Evolutionary conservation across 1,140 invertebrate species (phyloP).

Genomic region (Brachionus rotundiformis): DNA sequence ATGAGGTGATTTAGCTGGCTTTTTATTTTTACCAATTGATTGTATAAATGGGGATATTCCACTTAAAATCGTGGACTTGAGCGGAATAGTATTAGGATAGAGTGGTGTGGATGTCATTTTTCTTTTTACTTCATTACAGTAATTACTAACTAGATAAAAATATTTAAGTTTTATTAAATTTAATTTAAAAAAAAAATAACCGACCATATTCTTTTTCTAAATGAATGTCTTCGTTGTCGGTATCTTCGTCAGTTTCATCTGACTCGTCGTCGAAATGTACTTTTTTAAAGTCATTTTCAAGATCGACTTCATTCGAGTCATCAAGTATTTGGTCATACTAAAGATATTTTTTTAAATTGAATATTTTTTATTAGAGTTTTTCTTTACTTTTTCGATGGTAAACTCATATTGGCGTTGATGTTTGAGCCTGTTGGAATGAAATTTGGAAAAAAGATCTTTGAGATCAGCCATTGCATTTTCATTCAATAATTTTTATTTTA

Average conservation of each 20-base stretch:
- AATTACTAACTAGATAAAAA: not conserved
- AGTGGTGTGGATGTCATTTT: conserved; percentile 14
- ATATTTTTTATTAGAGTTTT: not conserved
- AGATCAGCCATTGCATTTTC: conserved; percentile 1
- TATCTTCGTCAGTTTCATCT: not conserved
- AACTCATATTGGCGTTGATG: not conserved
- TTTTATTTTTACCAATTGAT: not conserved
- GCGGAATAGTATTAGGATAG: not conserved
- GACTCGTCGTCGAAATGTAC: not conserved
- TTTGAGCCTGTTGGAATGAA: not conserved
- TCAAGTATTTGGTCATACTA: not conserved
- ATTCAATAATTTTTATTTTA: not conserved
- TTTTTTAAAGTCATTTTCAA: not conserved
- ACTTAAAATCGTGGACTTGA: not conserved
- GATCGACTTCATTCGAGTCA: not conserved
- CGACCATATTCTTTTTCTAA: not conserved
- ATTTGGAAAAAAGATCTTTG: conserved; percentile 2
- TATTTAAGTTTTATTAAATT: not conserved
- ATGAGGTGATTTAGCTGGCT: not conserved
- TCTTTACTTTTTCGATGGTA: not conserved
- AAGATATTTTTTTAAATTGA: not conserved
- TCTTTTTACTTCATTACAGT: not conserved
- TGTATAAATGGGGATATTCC: not conserved
- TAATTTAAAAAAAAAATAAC: not conserved
- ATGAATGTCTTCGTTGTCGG: not conserved